Percentiles rank a stretch among this genome's conserved stretches.
These are phyloP conservation scores for Nasonia longicornis DNA, from an alignment of 1,140 invertebrate genomes.

Conservation along the genomic window DNA sequence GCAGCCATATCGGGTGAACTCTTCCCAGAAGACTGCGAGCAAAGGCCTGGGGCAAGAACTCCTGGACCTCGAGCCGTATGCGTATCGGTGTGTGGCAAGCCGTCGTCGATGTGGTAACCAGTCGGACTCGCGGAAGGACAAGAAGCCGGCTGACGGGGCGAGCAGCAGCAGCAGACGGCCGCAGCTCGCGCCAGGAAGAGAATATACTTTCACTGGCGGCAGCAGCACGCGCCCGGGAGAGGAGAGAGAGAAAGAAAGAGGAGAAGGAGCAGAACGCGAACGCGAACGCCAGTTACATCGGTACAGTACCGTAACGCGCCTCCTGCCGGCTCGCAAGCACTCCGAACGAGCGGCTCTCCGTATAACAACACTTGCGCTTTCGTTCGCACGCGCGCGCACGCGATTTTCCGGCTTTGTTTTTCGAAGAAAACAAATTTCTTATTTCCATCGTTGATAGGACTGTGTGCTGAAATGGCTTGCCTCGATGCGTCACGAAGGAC, in stretches of 20 bases:
- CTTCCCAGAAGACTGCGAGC: no score
- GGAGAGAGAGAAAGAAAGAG: constrained; percentile 56
- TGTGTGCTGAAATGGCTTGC: background rate
- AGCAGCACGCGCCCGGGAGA: background rate
- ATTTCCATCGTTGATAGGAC: background rate
- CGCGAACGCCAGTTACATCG: constrained; percentile 55
- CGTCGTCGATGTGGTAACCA: constrained; percentile 15
- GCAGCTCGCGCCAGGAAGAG: constrained; percentile 59
- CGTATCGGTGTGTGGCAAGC: background rate
- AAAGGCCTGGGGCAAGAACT: background rate
- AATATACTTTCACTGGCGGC: constrained; percentile 66
- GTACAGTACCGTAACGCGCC: constrained; percentile 56
- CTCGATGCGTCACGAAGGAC: background rate
- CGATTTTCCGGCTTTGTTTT: no score
- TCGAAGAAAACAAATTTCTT: no score
- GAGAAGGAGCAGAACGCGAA: constrained; percentile 38
- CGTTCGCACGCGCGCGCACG: background rate
- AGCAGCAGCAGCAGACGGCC: background rate
- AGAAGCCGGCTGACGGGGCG: background rate
- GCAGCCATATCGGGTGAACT: no score
- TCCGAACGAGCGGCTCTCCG: background rate
- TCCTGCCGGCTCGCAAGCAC: constrained; percentile 46
- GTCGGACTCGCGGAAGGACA: constrained; percentile 19
- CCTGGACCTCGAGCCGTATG: background rate
- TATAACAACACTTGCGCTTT: background rate